Base-by-base conservation (phyloP, 30 jellyfish, hydroid and myxozoan species). In the Hydractinia symbiolongicarpus region DNA sequence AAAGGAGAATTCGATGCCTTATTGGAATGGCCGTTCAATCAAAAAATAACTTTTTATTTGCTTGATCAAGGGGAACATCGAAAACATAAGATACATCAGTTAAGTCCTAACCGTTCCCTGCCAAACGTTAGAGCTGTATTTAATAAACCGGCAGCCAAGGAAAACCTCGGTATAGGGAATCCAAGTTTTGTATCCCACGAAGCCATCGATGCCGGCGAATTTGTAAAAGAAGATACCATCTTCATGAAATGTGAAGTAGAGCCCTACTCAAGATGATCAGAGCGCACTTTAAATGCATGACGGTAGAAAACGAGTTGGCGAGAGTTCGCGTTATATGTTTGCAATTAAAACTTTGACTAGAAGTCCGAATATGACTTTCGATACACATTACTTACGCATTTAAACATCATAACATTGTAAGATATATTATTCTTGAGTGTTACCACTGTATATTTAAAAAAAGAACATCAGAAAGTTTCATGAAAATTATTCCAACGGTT, bases 181-280 rank as follows among this genome's bases (percentile, higher is more conserved):
- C 97, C 97, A 49, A 90, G 97, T 76, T 90, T 90, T 79, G 97
- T 90, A 51, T 90, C 97, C 21, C 97, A 90, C 57, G 97, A 90
- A 58, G 88, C 87, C 0, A 86, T 90, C 20, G 96, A 85, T 79
- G 90, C 79, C 15, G 90, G 95, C 66, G 95, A 86, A 74, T 90
- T 81, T 61, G 81, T 90, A 15, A 86, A 86, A 71, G 97, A 90
- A 62, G 96, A 90, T 77, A 69, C 96, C 5, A 76, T 90, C 55
- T 90, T 81, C 72, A 68, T 90, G 8, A 90, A 90, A 77, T 90
- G 97, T 72, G 97, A 90, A 73, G 94, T 90, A 9, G 83, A 72
- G 40, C 96, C 97, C 6, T 81, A 72, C n/a, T 40, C 81, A 53
- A 72, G 50, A 51, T 72, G 1, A 72, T 30, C 44, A 30, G 44